A percentile compares a stretch with the other conserved stretches of the same genome.
These are phyloP conservation scores for Sycophila texana DNA, from an alignment of 2,888 invertebrate genomes.

Conservation along the genomic window DNA sequence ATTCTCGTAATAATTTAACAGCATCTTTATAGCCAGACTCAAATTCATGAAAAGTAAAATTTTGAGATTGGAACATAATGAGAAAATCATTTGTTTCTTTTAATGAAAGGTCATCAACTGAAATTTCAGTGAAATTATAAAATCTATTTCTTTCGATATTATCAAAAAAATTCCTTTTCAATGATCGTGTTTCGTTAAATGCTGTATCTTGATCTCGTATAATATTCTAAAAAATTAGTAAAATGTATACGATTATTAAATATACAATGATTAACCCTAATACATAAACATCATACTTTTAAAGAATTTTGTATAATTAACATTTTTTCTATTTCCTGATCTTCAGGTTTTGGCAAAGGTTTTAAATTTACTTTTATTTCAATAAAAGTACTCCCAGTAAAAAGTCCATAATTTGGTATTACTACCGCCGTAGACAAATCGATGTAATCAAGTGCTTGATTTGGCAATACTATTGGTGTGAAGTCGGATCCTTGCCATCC, in stretches of 20 bases:
- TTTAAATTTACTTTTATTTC: constrained; percentile 66
- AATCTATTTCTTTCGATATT: neutral
- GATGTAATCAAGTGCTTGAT: constrained; percentile 57
- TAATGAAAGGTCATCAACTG: constrained; percentile 55
- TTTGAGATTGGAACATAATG: neutral
- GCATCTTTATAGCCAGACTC: constrained; percentile 59
- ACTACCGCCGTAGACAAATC: constrained; percentile 62
- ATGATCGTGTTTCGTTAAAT: constrained; percentile 55
- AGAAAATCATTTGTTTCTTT: constrained; percentile 50
- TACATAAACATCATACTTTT: constrained; percentile 65
- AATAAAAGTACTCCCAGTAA: constrained; percentile 62
- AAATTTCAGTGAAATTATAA: constrained; percentile 39
- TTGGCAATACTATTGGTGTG: constrained; percentile 57
- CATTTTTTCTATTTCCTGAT: constrained; percentile 66
- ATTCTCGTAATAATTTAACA: constrained; percentile 61
- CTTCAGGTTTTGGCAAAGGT: constrained; percentile 67
- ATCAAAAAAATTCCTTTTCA: constrained; percentile 6
- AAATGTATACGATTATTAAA: neutral
- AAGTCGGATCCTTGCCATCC: constrained; percentile 65
- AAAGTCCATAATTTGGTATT: constrained; percentile 67
- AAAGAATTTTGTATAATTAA: constrained; percentile 65
- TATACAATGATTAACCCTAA: neutral
- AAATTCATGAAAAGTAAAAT: constrained; percentile 56
- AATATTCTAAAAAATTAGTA: constrained; percentile 31
- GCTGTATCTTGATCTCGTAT: constrained; percentile 62